A percentile compares a stretch with the other conserved stretches of the same genome.
phyloP scores from a whole-genome alignment of 2,797 vertebrate genomes.

The Zenarchopterus dispar region DNA sequence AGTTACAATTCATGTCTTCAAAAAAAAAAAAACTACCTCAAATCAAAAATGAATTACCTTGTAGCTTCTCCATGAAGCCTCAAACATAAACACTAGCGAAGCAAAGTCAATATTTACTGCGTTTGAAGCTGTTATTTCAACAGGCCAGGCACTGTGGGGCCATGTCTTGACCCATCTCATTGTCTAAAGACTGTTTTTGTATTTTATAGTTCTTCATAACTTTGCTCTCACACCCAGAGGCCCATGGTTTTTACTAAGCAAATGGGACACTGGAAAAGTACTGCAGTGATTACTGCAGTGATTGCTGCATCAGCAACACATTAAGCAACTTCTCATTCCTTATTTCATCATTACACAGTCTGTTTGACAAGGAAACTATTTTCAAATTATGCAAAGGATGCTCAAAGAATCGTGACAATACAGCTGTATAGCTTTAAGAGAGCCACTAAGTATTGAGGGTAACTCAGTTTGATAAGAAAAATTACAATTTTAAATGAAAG shows the following conservation, averaged over 20 bases:
- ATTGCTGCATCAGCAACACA: too few relatives aligned
- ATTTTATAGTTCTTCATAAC: conserved; percentile 47
- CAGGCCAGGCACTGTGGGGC: conserved; percentile 47
- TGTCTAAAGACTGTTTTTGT: conserved; percentile 62
- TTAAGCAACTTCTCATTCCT: too few relatives aligned
- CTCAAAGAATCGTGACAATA: too few relatives aligned
- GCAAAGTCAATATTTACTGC: conserved; percentile 80
- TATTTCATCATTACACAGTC: too few relatives aligned
- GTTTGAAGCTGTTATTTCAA: conserved; percentile 67
- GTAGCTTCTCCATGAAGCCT: conserved; percentile 46
- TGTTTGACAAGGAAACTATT: too few relatives aligned
- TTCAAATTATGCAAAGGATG: too few relatives aligned
- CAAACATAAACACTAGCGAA: conserved; percentile 69
- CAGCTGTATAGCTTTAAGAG: too few relatives aligned
- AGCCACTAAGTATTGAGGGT: too few relatives aligned
- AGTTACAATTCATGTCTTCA: conserved; percentile 13
- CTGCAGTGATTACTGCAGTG: too few relatives aligned
- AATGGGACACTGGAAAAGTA: too few relatives aligned
- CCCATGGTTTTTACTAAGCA: conserved; percentile 1
- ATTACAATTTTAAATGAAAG: too few relatives aligned
- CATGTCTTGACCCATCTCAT: conserved; percentile 47
- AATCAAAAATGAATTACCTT: conserved; percentile 52
- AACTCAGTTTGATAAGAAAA: too few relatives aligned
- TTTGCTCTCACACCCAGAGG: conserved; percentile 50
- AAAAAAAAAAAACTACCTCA: conserved; percentile 38